phyloP scores from a whole-genome alignment of 2,113 vertebrate genomes.

The Rhodinocichla rosea region DNA sequence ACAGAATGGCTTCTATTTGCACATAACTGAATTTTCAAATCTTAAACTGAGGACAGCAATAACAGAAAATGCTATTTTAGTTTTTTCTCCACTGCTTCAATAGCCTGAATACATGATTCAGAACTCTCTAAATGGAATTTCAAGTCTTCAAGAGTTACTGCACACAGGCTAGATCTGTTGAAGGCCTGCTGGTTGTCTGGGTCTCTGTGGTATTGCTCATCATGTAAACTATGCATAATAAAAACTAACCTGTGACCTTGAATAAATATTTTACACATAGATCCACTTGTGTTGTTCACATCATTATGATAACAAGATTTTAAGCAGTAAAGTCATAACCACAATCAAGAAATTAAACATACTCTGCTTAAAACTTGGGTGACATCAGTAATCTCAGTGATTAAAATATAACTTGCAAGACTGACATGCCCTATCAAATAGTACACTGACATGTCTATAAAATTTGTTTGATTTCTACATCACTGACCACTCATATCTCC shows the following conservation, averaged over 20 bases:
- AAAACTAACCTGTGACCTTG: conserved; percentile 2
- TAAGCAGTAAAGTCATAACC: background rate
- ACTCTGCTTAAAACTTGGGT: background rate
- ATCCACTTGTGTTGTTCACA: background rate
- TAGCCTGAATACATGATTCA: background rate
- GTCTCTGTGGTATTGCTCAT: conserved; percentile 5
- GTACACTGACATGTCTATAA: background rate
- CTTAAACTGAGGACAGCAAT: background rate
- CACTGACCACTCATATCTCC: background rate
- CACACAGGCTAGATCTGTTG: background rate
- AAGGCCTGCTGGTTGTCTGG: background rate
- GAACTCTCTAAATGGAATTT: background rate
- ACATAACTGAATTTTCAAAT: background rate
- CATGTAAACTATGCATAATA: conserved; percentile 19
- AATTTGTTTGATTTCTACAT: background rate
- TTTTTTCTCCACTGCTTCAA: background rate
- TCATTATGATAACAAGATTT: background rate
- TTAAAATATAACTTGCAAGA: background rate
- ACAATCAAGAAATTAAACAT: background rate
- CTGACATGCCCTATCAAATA: background rate
- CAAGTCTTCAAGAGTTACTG: background rate
- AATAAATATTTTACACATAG: conserved; percentile 5
- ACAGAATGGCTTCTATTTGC: background rate
- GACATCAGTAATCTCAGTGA: background rate
- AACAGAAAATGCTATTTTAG: background rate